phyloP scores from a whole-genome alignment of 1,140 invertebrate genomes.

The Brachionus paranguensis region DNA sequence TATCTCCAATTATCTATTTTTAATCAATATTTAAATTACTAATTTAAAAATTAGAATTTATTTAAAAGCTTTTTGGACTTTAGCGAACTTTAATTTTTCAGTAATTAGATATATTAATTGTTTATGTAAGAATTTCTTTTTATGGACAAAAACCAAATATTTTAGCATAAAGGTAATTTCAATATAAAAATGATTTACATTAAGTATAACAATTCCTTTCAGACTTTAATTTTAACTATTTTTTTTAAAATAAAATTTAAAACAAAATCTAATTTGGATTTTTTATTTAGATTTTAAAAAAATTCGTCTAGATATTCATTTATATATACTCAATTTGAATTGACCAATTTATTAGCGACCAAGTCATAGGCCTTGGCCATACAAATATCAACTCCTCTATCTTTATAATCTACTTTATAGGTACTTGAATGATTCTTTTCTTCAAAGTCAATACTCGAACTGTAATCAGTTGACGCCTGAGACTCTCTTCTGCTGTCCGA shows the following conservation, averaged over 20 bases:
- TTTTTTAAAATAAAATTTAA: neutral
- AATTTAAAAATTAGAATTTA: too few species aligned
- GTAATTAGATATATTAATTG: too few species aligned
- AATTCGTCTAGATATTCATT: neutral
- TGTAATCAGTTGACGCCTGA: neutral
- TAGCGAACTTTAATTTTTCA: too few species aligned
- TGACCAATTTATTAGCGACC: neutral
- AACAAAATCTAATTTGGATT: neutral
- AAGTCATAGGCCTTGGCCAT: constrained; percentile 37
- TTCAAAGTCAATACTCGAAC: neutral
- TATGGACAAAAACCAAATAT: too few species aligned
- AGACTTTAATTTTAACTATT: neutral
- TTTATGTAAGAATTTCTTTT: too few species aligned
- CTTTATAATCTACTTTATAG: constrained; percentile 28
- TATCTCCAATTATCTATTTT: too few species aligned
- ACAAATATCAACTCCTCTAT: constrained; percentile 28
- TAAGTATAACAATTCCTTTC: too few species aligned
- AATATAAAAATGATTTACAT: too few species aligned
- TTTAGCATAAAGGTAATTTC: too few species aligned
- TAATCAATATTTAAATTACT: too few species aligned
- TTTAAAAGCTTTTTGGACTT: too few species aligned
- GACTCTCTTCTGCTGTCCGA: neutral
- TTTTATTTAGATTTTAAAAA: neutral
- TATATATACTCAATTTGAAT: neutral
- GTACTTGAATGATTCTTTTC: neutral